These are phyloP conservation scores for Aurelia aurita DNA, from an alignment of 30 jellyfish, hydroid and myxozoan genomes.

Conservation along the genomic window DNA sequence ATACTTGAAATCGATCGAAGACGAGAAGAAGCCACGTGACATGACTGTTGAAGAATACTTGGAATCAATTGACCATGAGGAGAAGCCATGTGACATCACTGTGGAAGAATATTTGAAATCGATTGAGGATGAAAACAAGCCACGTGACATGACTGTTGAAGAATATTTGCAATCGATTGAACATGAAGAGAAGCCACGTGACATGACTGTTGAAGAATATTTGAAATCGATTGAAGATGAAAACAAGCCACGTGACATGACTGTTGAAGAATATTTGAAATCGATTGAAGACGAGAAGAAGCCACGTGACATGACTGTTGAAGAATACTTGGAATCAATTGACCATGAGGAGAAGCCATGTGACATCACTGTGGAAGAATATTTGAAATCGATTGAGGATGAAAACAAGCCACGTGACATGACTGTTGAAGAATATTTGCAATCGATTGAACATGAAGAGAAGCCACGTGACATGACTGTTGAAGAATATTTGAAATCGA, in stretches of 20 bases:
- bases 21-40: not conserved
- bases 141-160: slow-evolving; percentile 46
- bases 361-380: too few relatives aligned
- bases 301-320: too few relatives aligned
- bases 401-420: too few relatives aligned
- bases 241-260: not conserved
- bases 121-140: not conserved
- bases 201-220: slow-evolving; percentile 3
- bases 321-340: too few relatives aligned
- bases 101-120: slow-evolving; percentile 20
- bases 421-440: too few relatives aligned
- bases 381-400: too few relatives aligned
- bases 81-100: slow-evolving; percentile 4
- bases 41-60: slow-evolving; percentile 5
- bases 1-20: not conserved
- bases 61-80: not conserved
- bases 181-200: slow-evolving; percentile 7
- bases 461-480: too few relatives aligned
- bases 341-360: too few relatives aligned
- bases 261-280: slow-evolving; percentile 33
- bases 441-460: too few relatives aligned
- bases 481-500: too few relatives aligned
- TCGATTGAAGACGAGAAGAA: not conserved
- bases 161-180: slow-evolving; percentile 3
- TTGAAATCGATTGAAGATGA: not conserved